Percentiles rank a stretch among this genome's conserved stretches.
These are phyloP conservation scores for Phengaris arion DNA, from an alignment of 2,888 invertebrate species.

Conservation along the genomic window DNA sequence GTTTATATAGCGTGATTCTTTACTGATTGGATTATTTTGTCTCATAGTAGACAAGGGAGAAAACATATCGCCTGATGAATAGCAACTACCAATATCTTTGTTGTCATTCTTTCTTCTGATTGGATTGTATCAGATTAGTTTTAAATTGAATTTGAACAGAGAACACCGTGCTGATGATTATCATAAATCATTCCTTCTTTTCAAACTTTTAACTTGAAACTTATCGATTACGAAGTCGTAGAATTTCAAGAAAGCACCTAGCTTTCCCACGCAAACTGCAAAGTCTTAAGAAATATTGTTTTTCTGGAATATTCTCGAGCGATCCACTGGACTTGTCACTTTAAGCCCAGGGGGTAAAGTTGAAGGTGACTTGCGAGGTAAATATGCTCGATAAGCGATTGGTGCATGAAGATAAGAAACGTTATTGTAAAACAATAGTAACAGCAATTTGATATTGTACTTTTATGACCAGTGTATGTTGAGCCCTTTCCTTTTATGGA, in stretches of 20 bases:
- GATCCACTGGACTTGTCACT: background rate
- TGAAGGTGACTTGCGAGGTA: background rate
- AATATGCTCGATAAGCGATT: background rate
- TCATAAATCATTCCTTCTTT: background rate
- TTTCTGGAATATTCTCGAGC: background rate
- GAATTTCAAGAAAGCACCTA: background rate
- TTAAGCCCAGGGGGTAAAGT: background rate
- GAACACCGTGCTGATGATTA: background rate
- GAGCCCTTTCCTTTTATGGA: conserved; percentile 9
- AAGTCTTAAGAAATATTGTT: conserved; percentile 16
- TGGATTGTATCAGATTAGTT: no score
- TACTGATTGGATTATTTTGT: no score
- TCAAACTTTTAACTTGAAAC: background rate
- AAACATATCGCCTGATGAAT: no score
- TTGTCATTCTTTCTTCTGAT: no score
- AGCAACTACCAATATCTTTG: no score
- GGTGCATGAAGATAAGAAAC: conserved; percentile 8
- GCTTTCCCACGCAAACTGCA: conserved; percentile 5
- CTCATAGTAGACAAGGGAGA: no score
- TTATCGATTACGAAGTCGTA: background rate
- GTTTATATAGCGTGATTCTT: no score
- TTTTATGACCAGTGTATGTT: background rate
- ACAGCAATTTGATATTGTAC: background rate
- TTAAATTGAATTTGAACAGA: no score
- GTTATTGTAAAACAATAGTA: background rate